Evolutionary conservation across 2,888 invertebrate species (phyloP).

Genomic region (Conomelus anceps): DNA sequence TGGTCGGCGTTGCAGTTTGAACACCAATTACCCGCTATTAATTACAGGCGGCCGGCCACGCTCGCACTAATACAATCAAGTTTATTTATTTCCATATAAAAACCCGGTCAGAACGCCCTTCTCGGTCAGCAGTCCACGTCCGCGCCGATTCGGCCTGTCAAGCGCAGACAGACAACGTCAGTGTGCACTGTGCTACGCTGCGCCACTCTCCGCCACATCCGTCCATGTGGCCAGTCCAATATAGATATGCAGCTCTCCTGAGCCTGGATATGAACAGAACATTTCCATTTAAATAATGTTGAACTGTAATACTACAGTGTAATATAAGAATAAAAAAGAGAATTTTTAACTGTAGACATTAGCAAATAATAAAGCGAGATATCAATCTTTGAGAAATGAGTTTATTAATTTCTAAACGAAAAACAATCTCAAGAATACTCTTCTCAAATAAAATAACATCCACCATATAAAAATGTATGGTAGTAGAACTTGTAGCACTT

Average conservation of each 20-base stretch:
- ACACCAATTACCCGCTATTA: slow-evolving; percentile 8
- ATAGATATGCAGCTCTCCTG: not conserved
- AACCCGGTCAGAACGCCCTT: not conserved
- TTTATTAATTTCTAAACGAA: too few species aligned
- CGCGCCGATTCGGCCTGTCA: not conserved
- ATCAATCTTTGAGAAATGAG: too few species aligned
- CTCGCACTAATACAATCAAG: slow-evolving; percentile 9
- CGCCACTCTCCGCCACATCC: not conserved
- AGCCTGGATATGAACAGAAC: not conserved
- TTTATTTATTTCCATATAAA: slow-evolving; percentile 11
- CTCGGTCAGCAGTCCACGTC: not conserved
- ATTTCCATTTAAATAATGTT: too few species aligned
- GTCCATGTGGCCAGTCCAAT: not conserved
- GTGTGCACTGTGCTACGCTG: not conserved
- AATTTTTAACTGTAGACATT: too few species aligned
- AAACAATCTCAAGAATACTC: too few species aligned
- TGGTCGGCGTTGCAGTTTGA: not conserved
- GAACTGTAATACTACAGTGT: too few species aligned
- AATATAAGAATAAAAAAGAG: too few species aligned
- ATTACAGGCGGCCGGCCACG: not conserved
- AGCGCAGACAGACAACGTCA: not conserved
- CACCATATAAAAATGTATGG: too few species aligned
- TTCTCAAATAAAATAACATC: too few species aligned
- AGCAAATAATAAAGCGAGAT: too few species aligned
- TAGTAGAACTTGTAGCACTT: too few species aligned